A percentile compares a stretch with the other conserved stretches of the same genome.
Evolutionary conservation across 2,113 vertebrate genomes (phyloP).

Genomic region (Naja naja): DNA sequence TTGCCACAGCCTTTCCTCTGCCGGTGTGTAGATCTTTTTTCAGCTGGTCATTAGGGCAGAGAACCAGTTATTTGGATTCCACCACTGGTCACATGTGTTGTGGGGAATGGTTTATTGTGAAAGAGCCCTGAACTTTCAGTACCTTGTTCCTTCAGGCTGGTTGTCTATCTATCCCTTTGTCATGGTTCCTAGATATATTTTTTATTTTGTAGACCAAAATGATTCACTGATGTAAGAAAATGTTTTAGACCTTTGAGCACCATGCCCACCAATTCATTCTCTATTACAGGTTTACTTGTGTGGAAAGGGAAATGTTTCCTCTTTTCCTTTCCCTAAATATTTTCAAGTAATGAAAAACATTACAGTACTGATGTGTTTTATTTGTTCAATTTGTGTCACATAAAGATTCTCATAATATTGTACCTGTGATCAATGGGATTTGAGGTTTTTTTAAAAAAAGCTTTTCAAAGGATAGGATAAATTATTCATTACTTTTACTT

Average conservation of each 20-base stretch:
- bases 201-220: constrained; percentile 13
- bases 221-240: constrained; percentile 20
- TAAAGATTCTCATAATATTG: constrained; percentile 52
- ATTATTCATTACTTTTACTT: constrained; percentile 20
- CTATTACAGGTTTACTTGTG: constrained; percentile 34
- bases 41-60: no score
- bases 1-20: no score
- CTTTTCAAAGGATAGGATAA: constrained; percentile 54
- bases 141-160: no score
- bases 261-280: not conserved
- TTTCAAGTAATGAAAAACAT: constrained; percentile 42
- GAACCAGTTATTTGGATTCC: no score
- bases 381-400: constrained; percentile 38
- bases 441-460: no score
- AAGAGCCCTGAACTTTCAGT: not conserved
- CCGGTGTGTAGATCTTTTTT: no score
- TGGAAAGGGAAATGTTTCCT: constrained; percentile 1
- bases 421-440: constrained; percentile 38
- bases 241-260: not conserved
- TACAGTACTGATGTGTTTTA: constrained; percentile 39
- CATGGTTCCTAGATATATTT: not conserved
- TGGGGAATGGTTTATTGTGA: not conserved
- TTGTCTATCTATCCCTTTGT: not conserved
- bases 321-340: constrained; percentile 45
- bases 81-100: not conserved